Conservation (phyloP, 2,888 invertebrate genomes). For the Ctena decussata region DNA sequence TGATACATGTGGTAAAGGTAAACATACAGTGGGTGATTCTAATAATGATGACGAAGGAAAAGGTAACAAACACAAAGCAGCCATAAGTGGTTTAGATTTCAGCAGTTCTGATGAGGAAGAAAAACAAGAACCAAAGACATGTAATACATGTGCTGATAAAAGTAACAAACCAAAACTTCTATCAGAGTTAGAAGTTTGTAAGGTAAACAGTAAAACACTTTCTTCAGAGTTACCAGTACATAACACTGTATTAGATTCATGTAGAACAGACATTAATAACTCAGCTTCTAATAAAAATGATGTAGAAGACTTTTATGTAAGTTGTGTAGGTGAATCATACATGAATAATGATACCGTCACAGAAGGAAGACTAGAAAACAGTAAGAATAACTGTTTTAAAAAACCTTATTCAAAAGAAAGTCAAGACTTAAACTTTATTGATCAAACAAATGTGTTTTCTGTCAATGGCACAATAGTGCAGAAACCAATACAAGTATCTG, state of each 20-base stretch:
- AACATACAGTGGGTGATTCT: not conserved
- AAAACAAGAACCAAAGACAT: not conserved
- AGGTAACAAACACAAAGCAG: not conserved
- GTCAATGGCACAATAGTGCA: constrained; percentile 42
- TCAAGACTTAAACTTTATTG: not conserved
- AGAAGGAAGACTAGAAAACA: not conserved
- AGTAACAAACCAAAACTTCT: not conserved
- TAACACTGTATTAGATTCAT: not conserved
- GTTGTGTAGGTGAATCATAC: constrained; percentile 42
- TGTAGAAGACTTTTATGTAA: constrained; percentile 24
- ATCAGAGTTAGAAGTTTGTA: not conserved
- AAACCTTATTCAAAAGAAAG: not conserved
- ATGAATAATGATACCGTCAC: not conserved
- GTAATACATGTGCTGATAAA: not conserved
- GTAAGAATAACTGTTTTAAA: no score
- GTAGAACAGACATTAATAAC: not conserved
- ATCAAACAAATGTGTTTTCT: not conserved
- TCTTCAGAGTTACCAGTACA: no score
- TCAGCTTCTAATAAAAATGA: not conserved
- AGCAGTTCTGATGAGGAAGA: constrained; percentile 56
- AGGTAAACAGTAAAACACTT: no score
- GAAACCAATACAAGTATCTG: constrained; percentile 24
- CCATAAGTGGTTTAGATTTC: not conserved
- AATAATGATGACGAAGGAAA: not conserved
- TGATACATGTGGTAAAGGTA: not conserved